These are phyloP conservation scores for Sylvia borin DNA, from an alignment of 2,797 vertebrate species.

Conservation along the genomic window DNA sequence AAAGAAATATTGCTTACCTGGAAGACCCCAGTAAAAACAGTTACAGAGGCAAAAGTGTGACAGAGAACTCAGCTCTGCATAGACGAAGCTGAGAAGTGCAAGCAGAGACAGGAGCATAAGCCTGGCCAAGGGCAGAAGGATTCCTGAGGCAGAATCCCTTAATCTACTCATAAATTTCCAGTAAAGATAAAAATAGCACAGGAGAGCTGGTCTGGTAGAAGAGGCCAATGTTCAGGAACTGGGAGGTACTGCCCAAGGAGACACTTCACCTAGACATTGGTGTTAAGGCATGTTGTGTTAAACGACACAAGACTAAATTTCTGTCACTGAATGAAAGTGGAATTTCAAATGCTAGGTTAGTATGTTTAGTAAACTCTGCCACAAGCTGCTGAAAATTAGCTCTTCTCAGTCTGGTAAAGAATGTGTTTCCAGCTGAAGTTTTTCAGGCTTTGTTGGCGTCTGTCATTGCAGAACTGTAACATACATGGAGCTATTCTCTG, in stretches of 20 bases:
- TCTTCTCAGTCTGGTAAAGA: neutral
- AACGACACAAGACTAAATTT: neutral
- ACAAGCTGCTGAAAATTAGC: neutral
- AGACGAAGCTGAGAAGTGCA: neutral
- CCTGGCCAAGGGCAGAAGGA: neutral
- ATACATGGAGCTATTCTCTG: neutral
- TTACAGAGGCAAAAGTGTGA: neutral
- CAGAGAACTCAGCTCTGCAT: neutral
- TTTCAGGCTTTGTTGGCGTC: neutral
- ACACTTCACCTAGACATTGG: neutral
- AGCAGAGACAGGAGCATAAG: neutral
- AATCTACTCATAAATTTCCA: neutral
- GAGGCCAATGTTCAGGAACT: neutral
- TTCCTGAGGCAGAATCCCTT: neutral
- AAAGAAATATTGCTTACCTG: neutral
- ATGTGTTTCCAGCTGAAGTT: neutral
- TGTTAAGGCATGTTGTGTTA: neutral
- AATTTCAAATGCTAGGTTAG: neutral
- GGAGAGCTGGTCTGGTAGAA: neutral
- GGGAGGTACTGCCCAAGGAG: neutral
- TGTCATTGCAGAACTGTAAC: neutral
- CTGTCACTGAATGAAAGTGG: neutral
- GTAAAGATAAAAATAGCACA: neutral
- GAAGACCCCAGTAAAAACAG: neutral
- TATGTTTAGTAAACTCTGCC: neutral